A percentile compares a stretch with the other conserved stretches of the same genome.
phyloP scores from a whole-genome alignment of 2,113 vertebrate species.

The Oreotrochilus melanogaster region DNA sequence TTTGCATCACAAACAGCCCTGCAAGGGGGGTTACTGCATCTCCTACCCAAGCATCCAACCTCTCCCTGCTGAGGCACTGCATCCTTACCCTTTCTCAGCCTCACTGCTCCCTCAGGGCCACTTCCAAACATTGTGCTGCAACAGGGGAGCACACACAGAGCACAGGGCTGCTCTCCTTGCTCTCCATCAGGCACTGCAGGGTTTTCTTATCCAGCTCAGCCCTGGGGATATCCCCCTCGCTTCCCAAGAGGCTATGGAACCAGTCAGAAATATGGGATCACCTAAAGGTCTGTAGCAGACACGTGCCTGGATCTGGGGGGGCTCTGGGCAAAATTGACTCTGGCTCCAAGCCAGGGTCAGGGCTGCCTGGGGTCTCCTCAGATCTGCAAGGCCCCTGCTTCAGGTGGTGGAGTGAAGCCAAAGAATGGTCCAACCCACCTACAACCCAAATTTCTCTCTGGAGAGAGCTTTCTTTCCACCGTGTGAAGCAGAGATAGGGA shows the following conservation, averaged over 20 bases:
- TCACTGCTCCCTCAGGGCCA: not conserved
- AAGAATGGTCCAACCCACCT: not conserved
- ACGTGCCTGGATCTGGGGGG: not conserved
- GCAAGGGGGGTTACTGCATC: not conserved
- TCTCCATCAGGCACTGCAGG: not conserved
- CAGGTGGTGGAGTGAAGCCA: not conserved
- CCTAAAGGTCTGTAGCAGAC: not conserved
- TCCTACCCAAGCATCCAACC: not conserved
- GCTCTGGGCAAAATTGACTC: not conserved
- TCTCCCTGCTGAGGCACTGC: not conserved
- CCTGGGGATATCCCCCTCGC: not conserved
- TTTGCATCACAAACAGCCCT: not conserved
- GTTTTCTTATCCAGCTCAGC: not conserved
- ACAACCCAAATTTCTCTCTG: not conserved
- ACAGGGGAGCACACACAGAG: not conserved
- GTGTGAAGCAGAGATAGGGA: not conserved
- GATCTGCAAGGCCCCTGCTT: not conserved
- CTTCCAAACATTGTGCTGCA: not conserved
- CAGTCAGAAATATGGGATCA: not conserved
- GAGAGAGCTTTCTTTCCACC: not conserved
- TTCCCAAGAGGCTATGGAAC: not conserved
- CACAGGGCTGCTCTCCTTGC: not conserved
- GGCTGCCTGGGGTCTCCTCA: not conserved
- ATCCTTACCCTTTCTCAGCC: not conserved
- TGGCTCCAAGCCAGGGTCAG: not conserved